These are phyloP conservation scores for Cheirogaleus medius DNA, from an alignment of 2,113 vertebrate species.

Conservation along the genomic window DNA sequence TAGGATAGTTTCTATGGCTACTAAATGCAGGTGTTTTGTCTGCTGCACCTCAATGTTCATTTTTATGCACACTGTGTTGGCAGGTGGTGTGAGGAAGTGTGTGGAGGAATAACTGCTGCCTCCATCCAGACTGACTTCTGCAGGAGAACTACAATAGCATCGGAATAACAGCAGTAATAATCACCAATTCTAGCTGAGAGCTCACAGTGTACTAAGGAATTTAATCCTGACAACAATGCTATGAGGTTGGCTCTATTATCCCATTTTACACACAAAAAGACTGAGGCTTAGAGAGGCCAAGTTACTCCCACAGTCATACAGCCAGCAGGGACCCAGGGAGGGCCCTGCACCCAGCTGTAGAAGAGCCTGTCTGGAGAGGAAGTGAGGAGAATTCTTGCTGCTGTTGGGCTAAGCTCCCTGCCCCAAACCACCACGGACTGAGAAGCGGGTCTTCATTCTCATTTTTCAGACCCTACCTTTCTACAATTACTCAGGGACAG, in stretches of 20 bases:
- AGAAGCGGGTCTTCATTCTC: not conserved
- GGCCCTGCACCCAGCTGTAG: not conserved
- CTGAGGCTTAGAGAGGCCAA: not conserved
- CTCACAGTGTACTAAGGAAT: not conserved
- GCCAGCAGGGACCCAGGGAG: not conserved
- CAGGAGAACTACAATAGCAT: not conserved
- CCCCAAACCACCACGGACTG: too few species aligned
- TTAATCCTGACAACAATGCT: not conserved
- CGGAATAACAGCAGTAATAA: not conserved
- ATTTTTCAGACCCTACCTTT: not conserved
- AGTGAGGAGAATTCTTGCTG: not conserved
- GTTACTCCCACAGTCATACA: not conserved
- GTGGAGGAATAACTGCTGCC: not conserved
- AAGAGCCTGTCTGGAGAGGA: not conserved
- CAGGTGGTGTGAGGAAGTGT: not conserved
- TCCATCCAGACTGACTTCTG: not conserved
- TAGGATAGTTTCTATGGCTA: not conserved
- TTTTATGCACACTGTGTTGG: not conserved
- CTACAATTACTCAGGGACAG: not conserved
- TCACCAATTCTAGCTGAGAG: too few species aligned
- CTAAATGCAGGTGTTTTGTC: not conserved
- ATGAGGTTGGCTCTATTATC: not conserved
- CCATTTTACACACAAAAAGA: not conserved
- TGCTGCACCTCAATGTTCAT: not conserved
- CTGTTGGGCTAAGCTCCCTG: not conserved